Conservation (phyloP, 2,113 vertebrate species). For the Deroptyus accipitrinus region DNA sequence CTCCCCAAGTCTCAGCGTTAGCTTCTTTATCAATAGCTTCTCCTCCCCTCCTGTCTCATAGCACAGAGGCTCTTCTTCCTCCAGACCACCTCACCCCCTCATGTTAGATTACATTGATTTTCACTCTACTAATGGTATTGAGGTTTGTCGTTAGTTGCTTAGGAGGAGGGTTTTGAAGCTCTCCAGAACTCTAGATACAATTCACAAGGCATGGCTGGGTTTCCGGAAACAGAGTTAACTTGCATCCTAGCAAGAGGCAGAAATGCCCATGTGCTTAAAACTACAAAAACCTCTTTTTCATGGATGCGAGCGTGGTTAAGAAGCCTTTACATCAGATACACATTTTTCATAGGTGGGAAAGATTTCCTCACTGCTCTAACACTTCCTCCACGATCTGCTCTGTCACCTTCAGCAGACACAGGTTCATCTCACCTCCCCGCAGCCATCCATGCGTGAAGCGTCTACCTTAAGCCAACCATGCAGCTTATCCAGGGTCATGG, state of each 20-base stretch:
- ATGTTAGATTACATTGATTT: not conserved
- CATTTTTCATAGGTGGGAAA: not conserved
- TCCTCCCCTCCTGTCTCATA: not conserved
- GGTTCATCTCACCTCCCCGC: not conserved
- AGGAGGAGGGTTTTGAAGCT: not conserved
- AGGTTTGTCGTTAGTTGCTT: not conserved
- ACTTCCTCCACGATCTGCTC: not conserved
- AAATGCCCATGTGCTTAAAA: not conserved
- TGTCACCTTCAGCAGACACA: not conserved
- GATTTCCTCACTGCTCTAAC: not conserved
- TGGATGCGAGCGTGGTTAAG: not conserved
- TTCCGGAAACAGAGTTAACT: not conserved
- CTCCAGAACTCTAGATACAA: not conserved
- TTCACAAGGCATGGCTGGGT: not conserved
- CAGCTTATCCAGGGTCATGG: fast-evolving
- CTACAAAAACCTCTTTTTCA: not conserved
- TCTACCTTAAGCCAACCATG: not conserved
- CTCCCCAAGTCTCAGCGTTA: not conserved
- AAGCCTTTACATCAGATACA: not conserved
- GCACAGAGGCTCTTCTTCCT: not conserved
- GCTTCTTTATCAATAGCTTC: not conserved
- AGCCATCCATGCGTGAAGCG: not conserved
- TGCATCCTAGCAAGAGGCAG: not conserved
- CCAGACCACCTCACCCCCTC: not conserved
- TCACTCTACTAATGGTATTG: not conserved